Base-by-base conservation (phyloP, 2,888 invertebrate genomes). In the Drosophila conformis region DNA sequence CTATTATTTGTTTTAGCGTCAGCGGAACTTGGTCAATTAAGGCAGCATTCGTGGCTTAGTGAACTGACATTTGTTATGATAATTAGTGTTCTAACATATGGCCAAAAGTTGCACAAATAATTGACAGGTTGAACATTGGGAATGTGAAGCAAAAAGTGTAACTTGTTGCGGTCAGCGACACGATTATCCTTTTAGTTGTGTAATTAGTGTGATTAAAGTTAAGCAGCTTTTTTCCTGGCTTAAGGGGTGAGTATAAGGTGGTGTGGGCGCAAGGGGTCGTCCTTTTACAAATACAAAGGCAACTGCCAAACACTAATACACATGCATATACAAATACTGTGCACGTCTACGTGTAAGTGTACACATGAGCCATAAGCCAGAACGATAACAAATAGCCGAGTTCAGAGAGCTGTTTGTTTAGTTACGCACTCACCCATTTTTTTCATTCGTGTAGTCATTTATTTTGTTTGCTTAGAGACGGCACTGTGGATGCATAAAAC, bases 111-210 rank as follows among this genome's bases (percentile, higher is more conserved):
- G 51, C 8, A 56, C 40, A 57, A 31, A 40, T 49, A 51, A 49
- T 29, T 29, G 21, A 38, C 18, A 46, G 33, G n/a, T 33, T 48
- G 2, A 48, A 48, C 77, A 77, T 61, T 77, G 54, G 49, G 65
- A 58, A 66, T 66, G 56, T 27, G 27, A n/a, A 15, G 36, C 27
- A 29, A 68, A 68, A 68, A 48, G 31, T 54, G 42, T 49, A 78
- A 78, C 73, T 76, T 76, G 76, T 78, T 80, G 80, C 74, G 86
- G 78, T 80, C 76, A 80, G 80, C 76, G 78, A 91, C 91, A 91
- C 72, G 91, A 90, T 89, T 90, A 90, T 91, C 91, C 91, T 91
- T 91, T 91, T 91, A 91, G 84, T 86, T 82, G 73, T 53, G 86
- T 80, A 89, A 87, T 87, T 87, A 89, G 89, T 83, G 89, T 78